Conservation (phyloP, 2,797 vertebrate genomes). For the Meda fulgida region DNA sequence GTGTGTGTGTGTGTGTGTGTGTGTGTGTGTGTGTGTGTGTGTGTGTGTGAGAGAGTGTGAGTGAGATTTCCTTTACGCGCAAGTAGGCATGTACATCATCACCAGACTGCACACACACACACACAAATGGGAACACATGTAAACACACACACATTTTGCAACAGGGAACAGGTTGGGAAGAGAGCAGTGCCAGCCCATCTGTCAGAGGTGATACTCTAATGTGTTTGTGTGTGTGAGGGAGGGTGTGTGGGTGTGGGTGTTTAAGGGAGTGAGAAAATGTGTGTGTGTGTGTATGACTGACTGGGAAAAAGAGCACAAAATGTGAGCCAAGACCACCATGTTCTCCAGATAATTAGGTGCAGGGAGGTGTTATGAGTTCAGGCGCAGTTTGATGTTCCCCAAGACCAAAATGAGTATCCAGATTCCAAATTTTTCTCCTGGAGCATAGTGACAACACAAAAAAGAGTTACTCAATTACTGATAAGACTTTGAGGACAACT, state of each 20-base stretch:
- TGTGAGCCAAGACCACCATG: conserved; percentile 61
- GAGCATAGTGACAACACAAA: conserved; percentile 26
- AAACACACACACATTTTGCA: conserved; percentile 53
- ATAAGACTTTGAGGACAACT: conserved; percentile 31
- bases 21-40: conserved; percentile 14
- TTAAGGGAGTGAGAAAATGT: conserved; percentile 31
- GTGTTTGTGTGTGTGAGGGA: conserved; percentile 20
- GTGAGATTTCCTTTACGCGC: conserved; percentile 17
- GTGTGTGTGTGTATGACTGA: conserved; percentile 38
- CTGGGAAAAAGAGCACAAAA: conserved; percentile 55
- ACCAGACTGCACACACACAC: conserved; percentile 16
- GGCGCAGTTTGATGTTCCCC: conserved; percentile 55
- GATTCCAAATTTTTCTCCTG: conserved; percentile 6
- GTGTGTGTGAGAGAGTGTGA: conserved; percentile 19
- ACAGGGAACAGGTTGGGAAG: conserved; percentile 60
- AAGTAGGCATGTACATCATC: conserved; percentile 38
- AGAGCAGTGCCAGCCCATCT: conserved; percentile 60
- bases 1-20: conserved; percentile 10
- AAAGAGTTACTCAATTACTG: conserved; percentile 35
- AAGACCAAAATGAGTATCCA: conserved; percentile 36
- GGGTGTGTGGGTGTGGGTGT: conserved; percentile 35
- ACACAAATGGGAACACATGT: conserved; percentile 47
- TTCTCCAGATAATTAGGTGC: conserved; percentile 61
- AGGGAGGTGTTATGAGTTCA: conserved; percentile 57
- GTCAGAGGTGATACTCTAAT: conserved; percentile 62